Percentiles rank a stretch among this genome's conserved stretches.
Evolutionary conservation across 2,113 vertebrate genomes (phyloP).

Genomic region (Zapornia atra): DNA sequence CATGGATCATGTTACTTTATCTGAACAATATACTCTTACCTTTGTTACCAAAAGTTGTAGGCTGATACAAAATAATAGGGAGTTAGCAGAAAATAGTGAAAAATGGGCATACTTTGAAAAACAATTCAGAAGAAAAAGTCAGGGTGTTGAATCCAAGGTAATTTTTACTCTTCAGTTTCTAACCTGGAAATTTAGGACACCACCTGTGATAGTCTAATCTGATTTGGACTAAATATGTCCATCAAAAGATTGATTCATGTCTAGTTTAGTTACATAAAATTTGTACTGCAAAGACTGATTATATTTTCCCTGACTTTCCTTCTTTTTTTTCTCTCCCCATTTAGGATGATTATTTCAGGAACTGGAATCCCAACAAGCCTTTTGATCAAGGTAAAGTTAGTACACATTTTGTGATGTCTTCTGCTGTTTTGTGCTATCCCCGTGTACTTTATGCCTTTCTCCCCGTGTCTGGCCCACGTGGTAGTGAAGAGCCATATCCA

Average conservation of each 20-base stretch:
- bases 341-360: slow-evolving; percentile 87
- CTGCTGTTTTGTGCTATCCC: neutral
- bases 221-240: neutral
- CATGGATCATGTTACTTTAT: neutral
- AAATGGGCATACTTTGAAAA: neutral
- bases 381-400: slow-evolving; percentile 83
- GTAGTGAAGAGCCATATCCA: neutral
- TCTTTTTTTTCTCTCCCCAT: neutral
- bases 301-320: slow-evolving; percentile 31
- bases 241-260: neutral
- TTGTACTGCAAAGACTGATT: neutral
- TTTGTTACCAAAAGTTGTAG: neutral
- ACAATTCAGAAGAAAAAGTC: neutral
- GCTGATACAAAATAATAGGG: neutral
- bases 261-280: neutral
- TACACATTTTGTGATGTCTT: neutral
- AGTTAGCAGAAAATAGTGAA: neutral
- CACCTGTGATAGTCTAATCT: neutral
- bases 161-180: neutral
- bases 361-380: slow-evolving; percentile 85
- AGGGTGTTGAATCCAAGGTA: neutral
- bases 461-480: neutral
- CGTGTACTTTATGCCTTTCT: neutral
- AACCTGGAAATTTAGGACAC: neutral
- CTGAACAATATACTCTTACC: neutral